Conservation (phyloP, 2,113 vertebrate species). For the Sorex araneus region DNA sequence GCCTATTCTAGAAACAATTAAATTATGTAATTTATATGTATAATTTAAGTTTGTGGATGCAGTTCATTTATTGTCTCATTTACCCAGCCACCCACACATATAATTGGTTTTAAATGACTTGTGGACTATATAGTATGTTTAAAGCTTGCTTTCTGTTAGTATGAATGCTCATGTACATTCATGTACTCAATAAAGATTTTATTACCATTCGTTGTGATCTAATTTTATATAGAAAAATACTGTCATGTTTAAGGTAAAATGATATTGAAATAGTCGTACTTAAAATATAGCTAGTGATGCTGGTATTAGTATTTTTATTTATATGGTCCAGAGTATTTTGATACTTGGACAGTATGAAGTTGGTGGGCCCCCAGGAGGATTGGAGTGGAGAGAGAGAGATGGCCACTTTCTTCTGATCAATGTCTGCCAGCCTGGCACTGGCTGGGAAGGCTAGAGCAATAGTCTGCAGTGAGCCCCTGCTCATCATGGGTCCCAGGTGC, state of each 20-base stretch:
- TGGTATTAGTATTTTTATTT: conserved; percentile 64
- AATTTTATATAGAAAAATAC: not conserved
- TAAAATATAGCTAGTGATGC: not conserved
- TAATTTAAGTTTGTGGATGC: conserved; percentile 75
- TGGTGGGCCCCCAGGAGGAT: too few relatives aligned
- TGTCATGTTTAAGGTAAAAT: not conserved
- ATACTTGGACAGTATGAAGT: not conserved
- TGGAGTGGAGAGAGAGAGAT: too few relatives aligned
- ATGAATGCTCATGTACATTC: conserved; percentile 21
- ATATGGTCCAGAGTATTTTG: not conserved
- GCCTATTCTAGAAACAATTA: conserved; percentile 69
- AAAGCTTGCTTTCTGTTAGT: conserved; percentile 66
- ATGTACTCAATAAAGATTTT: conserved; percentile 21
- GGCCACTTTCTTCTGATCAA: too few relatives aligned
- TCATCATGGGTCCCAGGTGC: too few relatives aligned
- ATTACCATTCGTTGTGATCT: not conserved
- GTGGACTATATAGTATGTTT: conserved; percentile 70
- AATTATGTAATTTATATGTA: conserved; percentile 83
- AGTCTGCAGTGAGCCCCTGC: too few relatives aligned
- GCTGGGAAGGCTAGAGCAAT: too few relatives aligned
- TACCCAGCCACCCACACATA: conserved; percentile 60
- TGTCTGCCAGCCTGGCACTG: too few relatives aligned
- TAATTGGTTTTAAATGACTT: conserved; percentile 74
- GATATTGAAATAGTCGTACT: not conserved
- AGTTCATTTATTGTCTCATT: conserved; percentile 78